A percentile compares a stretch with the other conserved stretches of the same genome.
Evolutionary conservation across 2,113 vertebrate genomes (phyloP).

Genomic region (Indicator maculatus): DNA sequence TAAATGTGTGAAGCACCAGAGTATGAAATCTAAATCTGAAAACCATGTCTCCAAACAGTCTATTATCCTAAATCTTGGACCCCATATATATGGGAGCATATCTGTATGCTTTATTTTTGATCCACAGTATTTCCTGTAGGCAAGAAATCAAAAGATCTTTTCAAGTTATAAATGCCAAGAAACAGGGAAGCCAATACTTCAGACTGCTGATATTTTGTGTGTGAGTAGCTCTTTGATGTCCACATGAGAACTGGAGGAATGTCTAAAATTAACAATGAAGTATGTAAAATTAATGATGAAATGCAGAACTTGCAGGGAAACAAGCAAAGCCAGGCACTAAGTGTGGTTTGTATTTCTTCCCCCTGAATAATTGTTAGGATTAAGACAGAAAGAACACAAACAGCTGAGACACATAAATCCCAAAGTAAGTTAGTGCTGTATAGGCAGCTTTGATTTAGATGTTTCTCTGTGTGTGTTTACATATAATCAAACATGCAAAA

Average conservation of each 20-base stretch:
- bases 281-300: not conserved
- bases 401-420: not conserved
- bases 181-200: not conserved
- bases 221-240: slow-evolving; percentile 32
- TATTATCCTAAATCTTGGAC: not conserved
- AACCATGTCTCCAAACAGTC: not conserved
- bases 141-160: slow-evolving; percentile 57
- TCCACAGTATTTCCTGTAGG: slow-evolving; percentile 39
- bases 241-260: not conserved
- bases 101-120: slow-evolving; percentile 20
- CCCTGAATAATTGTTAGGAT: not conserved
- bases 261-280: slow-evolving; percentile 11
- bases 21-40: slow-evolving; percentile 60
- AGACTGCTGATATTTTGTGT: not conserved
- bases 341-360: not conserved
- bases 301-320: not conserved
- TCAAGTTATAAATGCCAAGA: slow-evolving; percentile 32
- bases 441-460: not conserved
- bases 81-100: not conserved
- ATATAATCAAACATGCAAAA: not conserved
- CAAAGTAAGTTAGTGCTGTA: not conserved
- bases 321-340: not conserved
- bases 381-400: not conserved
- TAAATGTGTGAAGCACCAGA: slow-evolving; percentile 74
- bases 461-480: not conserved